These are phyloP conservation scores for Chelmon rostratus DNA, from an alignment of 2,797 vertebrate genomes.

Conservation along the genomic window DNA sequence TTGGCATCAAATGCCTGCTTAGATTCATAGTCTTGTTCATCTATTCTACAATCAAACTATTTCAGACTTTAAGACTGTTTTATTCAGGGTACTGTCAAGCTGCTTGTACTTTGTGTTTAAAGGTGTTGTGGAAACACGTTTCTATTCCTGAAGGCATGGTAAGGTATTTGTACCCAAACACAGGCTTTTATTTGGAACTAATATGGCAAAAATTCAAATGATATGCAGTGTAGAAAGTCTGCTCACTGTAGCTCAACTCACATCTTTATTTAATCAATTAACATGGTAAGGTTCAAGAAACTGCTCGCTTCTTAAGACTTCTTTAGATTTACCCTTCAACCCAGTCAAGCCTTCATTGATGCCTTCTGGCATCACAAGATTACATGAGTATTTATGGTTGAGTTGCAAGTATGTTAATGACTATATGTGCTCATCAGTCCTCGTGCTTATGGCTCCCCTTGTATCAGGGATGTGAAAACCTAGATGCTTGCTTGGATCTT, in stretches of 20 bases:
- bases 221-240: neutral
- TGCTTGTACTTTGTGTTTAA: neutral
- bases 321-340: constrained; percentile 2
- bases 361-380: constrained; percentile 12
- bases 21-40: neutral
- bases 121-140: neutral
- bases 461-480: neutral
- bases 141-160: neutral
- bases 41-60: neutral
- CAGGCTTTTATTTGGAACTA: neutral
- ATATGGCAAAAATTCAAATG: neutral
- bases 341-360: neutral
- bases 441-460: constrained; percentile 7
- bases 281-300: neutral
- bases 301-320: neutral
- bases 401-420: constrained; percentile 23
- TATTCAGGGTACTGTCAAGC: neutral
- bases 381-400: neutral
- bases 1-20: neutral
- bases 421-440: constrained; percentile 8
- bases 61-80: too few species aligned
- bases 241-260: neutral
- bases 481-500: neutral
- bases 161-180: neutral
- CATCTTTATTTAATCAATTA: neutral